phyloP scores from a whole-genome alignment of 2,113 vertebrate species.

The Acinonyx jubatus region DNA sequence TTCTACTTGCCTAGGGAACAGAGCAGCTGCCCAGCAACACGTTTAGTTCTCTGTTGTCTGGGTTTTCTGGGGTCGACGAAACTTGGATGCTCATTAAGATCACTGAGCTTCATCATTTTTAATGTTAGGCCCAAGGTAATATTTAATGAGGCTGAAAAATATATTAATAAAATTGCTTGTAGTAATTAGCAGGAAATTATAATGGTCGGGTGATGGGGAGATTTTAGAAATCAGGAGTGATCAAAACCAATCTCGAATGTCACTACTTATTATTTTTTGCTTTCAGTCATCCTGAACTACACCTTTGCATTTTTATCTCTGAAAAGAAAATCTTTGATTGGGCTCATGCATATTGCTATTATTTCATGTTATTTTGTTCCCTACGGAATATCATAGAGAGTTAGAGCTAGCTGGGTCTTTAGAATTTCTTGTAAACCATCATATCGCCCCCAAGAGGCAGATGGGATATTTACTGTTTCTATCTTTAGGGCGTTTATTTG shows the following conservation, averaged over 20 bases:
- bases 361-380: slow-evolving; percentile 46
- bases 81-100: slow-evolving; percentile 82
- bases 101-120: slow-evolving; percentile 83
- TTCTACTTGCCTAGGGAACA: slow-evolving; percentile 10
- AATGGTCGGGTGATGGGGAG: slow-evolving; percentile 67
- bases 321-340: slow-evolving; percentile 50
- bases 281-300: slow-evolving; percentile 48
- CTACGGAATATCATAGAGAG: not conserved
- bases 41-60: slow-evolving; percentile 39
- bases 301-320: slow-evolving; percentile 33
- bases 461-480: not conserved
- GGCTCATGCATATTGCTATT: slow-evolving; percentile 30
- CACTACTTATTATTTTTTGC: slow-evolving; percentile 53
- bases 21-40: not conserved
- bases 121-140: slow-evolving; percentile 85
- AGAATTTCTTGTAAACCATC: not conserved
- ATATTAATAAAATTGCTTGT: slow-evolving; percentile 87
- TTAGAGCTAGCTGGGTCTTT: not conserved
- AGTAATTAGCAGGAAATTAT: slow-evolving; percentile 83
- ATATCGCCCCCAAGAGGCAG: not conserved
- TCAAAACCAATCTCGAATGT: slow-evolving; percentile 39
- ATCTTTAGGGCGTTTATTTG: not conserved
- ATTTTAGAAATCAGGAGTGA: slow-evolving; percentile 71
- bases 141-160: slow-evolving; percentile 86
- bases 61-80: slow-evolving; percentile 64